Base-by-base conservation (phyloP, 2,888 invertebrate species). In the Caradrina kadenii region DNA sequence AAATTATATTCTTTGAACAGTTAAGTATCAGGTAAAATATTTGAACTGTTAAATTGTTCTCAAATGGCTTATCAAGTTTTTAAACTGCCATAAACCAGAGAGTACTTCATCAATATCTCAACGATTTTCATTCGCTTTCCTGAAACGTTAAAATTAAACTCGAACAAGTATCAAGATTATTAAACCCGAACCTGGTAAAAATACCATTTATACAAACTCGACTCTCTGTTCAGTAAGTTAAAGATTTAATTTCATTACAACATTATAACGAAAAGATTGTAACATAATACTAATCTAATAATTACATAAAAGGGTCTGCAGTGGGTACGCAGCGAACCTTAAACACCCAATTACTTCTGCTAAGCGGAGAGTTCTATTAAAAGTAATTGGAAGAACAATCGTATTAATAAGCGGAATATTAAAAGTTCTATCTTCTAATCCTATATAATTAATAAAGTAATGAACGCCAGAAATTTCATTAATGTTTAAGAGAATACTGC, bases 361-460 rank as follows among this genome's bases (percentile, higher is more conserved):
- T 80, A 76, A 69, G 50, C 52, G 67, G 15, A 45, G 58, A 67
- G 35, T 63, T 62, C 61, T 63, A 52, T 55, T 54, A 55, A 67
- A 78, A 69, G 78, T 73, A 70, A 79, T 79, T 70, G 21, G 35
- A 83, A 71, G 63, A 62, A 66, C 69, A 80, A 77, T 77, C 56
- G 52, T 73, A 65, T 63, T 77, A 77, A 77, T 79, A 69, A 73
- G 59, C 48, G 50, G 65, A 63, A 62, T 76, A 63, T 66, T 80
- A 66, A 76, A 78, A 76, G 60, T 80, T 75, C 35, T 66, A 56
- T 75, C 76, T 80, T 54, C 17, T 71, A 76, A 76, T 80, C 60
- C 53, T 53, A 63, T 63, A 56, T 79, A 74, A 79, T 77, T 75
- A 77, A 75, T 79, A 75, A 69, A 71, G 76, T 39, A 63, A 80